These are phyloP conservation scores for Diarsia rubi DNA, from an alignment of 2,888 invertebrate species.

Conservation along the genomic window DNA sequence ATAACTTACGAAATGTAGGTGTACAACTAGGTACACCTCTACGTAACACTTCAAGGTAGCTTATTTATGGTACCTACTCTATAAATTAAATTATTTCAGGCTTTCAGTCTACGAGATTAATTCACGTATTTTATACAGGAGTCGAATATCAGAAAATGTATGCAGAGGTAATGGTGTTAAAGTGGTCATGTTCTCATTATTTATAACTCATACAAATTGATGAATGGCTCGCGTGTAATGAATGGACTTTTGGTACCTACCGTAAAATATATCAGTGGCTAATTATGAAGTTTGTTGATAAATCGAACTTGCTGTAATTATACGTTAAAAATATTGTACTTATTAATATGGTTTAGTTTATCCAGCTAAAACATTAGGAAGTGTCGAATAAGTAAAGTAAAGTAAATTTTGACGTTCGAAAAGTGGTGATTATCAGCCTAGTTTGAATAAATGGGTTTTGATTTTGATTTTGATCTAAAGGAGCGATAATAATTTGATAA, in stretches of 20 bases:
- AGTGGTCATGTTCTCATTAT: conserved; percentile 43
- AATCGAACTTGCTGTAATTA: not conserved
- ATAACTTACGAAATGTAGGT: too few relatives aligned
- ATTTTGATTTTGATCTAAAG: too few relatives aligned
- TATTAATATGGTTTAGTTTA: not conserved
- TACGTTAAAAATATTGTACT: not conserved
- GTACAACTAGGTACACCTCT: too few relatives aligned
- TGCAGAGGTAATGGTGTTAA: conserved; percentile 29
- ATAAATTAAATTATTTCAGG: not conserved
- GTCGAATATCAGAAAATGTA: conserved; percentile 26
- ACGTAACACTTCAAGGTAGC: too few relatives aligned
- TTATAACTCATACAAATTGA: conserved; percentile 36
- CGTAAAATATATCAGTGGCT: conserved; percentile 23
- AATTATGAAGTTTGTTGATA: conserved; percentile 16
- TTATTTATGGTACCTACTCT: not conserved
- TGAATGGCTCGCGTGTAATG: conserved; percentile 41
- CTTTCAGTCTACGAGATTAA: not conserved
- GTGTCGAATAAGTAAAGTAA: too few relatives aligned
- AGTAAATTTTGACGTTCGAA: too few relatives aligned
- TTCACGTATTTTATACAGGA: not conserved
- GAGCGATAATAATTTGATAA: too few relatives aligned
- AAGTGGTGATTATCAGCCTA: too few relatives aligned
- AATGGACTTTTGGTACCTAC: conserved; percentile 39
- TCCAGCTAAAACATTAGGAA: too few relatives aligned
- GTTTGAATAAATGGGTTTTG: too few relatives aligned